A percentile compares a stretch with the other conserved stretches of the same genome.
phyloP scores from a whole-genome alignment of 2,888 invertebrate genomes.

The Mycogona germanica region DNA sequence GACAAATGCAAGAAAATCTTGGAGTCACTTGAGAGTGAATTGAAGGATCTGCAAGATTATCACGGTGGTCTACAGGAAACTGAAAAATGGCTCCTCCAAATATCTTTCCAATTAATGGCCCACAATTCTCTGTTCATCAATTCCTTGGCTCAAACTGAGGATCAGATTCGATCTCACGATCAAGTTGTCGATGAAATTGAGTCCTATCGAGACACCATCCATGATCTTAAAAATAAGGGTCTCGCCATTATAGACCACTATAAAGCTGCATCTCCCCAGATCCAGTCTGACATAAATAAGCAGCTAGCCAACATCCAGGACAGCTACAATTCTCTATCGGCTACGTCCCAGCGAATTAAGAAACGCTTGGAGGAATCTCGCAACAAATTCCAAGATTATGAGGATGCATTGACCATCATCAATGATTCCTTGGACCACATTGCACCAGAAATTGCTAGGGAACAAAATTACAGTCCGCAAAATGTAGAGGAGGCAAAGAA shows the following conservation, averaged over 20 bases:
- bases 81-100: constrained; percentile 89
- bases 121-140: constrained; percentile 88
- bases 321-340: constrained; percentile 76
- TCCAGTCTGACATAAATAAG: constrained; percentile 64
- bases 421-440: constrained; percentile 65
- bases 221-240: constrained; percentile 71
- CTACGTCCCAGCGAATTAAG: constrained; percentile 82
- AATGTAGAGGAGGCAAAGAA: constrained; percentile 46
- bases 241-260: constrained; percentile 72
- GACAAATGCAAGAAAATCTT: constrained; percentile 32
- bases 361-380: constrained; percentile 74
- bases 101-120: constrained; percentile 90
- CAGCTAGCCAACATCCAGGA: constrained; percentile 85
- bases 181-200: constrained; percentile 48
- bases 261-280: constrained; percentile 45
- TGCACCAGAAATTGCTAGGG: constrained; percentile 56
- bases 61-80: constrained; percentile 83
- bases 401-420: constrained; percentile 75
- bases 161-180: constrained; percentile 81
- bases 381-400: constrained; percentile 86
- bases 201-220: constrained; percentile 65
- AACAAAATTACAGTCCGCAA: constrained; percentile 54
- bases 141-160: constrained; percentile 78
- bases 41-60: constrained; percentile 51
- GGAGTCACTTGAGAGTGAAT: constrained; percentile 56